phyloP scores from a whole-genome alignment of 2,888 invertebrate genomes.

The Polia nebulosa region DNA sequence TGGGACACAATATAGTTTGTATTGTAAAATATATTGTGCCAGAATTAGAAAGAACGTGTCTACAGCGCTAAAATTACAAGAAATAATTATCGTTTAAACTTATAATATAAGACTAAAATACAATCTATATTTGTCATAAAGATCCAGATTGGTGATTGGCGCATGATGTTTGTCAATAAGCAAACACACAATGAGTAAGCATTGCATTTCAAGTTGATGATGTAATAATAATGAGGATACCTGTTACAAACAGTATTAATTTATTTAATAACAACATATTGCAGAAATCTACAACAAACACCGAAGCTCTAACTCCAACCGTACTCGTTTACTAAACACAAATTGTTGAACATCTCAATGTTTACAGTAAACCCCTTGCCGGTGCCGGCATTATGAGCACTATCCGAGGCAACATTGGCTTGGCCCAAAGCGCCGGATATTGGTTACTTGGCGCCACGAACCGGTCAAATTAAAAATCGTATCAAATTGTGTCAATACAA shows the following conservation, averaged over 20 bases:
- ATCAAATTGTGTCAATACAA: constrained; percentile 38
- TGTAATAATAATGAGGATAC: not conserved
- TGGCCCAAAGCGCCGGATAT: constrained; percentile 71
- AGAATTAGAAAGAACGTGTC: not conserved
- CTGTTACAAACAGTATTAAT: not conserved
- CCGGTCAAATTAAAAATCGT: constrained; percentile 45
- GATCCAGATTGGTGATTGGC: not conserved
- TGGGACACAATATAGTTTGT: not conserved
- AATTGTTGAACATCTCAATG: constrained; percentile 32
- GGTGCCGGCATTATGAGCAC: constrained; percentile 57
- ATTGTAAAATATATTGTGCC: not conserved
- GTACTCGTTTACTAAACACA: constrained; percentile 36
- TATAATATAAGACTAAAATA: not conserved
- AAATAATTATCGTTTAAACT: not conserved
- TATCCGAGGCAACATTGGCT: constrained; percentile 70
- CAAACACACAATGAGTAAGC: not conserved
- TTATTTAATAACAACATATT: constrained; percentile 15
- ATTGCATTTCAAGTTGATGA: not conserved
- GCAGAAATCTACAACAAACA: constrained; percentile 2
- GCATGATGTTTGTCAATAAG: not conserved
- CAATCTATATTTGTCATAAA: not conserved
- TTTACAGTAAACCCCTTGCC: constrained; percentile 26
- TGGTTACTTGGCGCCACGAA: constrained; percentile 42
- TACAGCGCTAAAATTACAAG: not conserved
- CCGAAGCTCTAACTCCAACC: not conserved